Evolutionary conservation across 2,113 vertebrate genomes (phyloP).

Genomic region (Oreocharis arfaki): DNA sequence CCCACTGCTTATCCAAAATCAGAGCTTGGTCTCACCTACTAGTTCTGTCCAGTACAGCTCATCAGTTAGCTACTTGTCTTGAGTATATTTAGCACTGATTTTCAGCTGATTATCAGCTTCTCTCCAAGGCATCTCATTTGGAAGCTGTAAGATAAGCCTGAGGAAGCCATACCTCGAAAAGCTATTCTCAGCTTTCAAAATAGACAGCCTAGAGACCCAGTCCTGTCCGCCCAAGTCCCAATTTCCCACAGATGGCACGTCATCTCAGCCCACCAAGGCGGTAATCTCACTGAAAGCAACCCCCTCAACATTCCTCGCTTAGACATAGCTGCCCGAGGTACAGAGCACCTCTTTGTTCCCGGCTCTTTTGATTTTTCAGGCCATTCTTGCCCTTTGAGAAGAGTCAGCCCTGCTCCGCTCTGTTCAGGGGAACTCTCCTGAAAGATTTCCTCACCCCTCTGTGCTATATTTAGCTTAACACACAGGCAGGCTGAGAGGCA

Average conservation of each 20-base stretch:
- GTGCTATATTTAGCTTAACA: background rate
- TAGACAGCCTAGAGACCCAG: background rate
- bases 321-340: background rate
- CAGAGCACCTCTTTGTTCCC: background rate
- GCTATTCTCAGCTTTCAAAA: background rate
- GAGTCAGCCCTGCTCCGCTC: background rate
- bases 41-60: background rate
- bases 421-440: background rate
- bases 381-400: background rate
- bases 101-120: background rate
- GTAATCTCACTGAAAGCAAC: background rate
- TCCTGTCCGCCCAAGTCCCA: background rate
- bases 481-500: background rate
- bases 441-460: background rate
- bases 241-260: background rate
- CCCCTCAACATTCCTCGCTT: background rate
- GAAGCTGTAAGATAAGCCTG: background rate
- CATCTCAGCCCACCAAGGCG: background rate
- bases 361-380: constrained; percentile 21
- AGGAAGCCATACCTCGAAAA: background rate
- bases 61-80: background rate
- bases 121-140: background rate
- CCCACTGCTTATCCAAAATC: background rate
- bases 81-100: background rate
- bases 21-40: background rate